Conservation (phyloP, 2,113 vertebrate species). For the Serilophus lunatus region DNA sequence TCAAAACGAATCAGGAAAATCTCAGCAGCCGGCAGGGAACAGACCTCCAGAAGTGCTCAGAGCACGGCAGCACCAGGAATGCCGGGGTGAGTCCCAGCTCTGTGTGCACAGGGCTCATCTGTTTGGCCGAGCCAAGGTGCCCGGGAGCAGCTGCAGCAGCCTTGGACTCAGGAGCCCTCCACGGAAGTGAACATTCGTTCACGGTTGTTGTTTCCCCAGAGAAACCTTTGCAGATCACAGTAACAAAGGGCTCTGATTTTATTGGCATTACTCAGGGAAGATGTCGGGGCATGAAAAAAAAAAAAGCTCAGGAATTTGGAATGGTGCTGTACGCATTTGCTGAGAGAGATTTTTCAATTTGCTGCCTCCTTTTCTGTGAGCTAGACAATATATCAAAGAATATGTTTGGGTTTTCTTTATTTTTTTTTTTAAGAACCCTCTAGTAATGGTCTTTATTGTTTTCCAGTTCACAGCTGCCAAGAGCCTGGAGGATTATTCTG, state of each 20-base stretch:
- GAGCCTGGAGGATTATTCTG: slow-evolving; percentile 21
- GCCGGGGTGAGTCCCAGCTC: neutral
- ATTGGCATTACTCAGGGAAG: neutral
- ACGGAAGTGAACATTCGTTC: neutral
- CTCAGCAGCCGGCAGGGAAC: neutral
- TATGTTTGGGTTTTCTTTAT: neutral
- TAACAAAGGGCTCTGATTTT: neutral
- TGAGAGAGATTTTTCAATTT: neutral
- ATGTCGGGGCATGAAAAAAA: neutral
- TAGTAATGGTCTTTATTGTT: neutral
- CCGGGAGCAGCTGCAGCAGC: neutral
- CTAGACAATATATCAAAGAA: neutral
- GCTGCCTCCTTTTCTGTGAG: neutral
- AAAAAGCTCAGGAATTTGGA: neutral
- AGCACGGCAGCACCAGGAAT: neutral
- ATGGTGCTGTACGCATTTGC: neutral
- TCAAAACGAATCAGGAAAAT: neutral
- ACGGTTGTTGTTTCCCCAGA: neutral
- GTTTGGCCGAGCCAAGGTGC: neutral
- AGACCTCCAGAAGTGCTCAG: neutral
- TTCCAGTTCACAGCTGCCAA: neutral
- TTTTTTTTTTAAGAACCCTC: neutral
- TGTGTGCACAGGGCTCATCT: neutral
- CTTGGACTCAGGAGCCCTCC: neutral
- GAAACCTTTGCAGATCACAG: neutral